Conservation (phyloP, 2,113 vertebrate genomes). For the Melanerpes aurifrons region DNA sequence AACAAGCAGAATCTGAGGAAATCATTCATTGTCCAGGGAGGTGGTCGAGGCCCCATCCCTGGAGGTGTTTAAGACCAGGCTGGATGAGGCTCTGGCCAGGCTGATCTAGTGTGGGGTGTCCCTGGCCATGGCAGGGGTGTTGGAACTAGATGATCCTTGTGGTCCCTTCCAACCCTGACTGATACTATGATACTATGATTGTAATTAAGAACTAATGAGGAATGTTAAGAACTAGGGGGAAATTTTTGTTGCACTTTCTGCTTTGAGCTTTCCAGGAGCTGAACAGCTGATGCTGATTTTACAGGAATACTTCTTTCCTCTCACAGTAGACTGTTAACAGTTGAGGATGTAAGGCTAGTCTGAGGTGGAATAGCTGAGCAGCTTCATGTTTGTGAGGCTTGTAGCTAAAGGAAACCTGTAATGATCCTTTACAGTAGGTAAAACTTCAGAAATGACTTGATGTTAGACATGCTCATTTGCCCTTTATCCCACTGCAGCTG, state of each 20-base stretch:
- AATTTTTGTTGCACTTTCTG: background rate
- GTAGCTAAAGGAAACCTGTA: background rate
- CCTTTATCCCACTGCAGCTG: background rate
- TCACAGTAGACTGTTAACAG: accelerated
- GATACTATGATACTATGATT: too few species aligned
- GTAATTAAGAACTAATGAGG: background rate
- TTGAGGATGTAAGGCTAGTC: background rate
- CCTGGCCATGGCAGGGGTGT: too few species aligned
- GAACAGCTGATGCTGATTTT: background rate
- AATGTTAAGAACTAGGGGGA: background rate
- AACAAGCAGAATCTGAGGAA: background rate
- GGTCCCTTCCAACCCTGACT: too few species aligned
- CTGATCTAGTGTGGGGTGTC: too few species aligned
- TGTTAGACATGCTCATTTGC: background rate
- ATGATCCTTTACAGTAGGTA: background rate
- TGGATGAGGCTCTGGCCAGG: too few species aligned
- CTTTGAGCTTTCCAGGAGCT: background rate
- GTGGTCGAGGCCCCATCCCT: too few species aligned
- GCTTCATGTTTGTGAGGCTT: background rate
- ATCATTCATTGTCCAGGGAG: background rate
- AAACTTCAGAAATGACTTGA: background rate
- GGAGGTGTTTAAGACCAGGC: too few species aligned
- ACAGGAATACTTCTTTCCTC: background rate
- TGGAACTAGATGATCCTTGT: too few species aligned
- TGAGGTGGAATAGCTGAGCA: background rate